Percentiles rank a stretch among this genome's conserved stretches.
Conservation (phyloP, 2,113 vertebrate species). For the Nothoprocta perdicaria region DNA sequence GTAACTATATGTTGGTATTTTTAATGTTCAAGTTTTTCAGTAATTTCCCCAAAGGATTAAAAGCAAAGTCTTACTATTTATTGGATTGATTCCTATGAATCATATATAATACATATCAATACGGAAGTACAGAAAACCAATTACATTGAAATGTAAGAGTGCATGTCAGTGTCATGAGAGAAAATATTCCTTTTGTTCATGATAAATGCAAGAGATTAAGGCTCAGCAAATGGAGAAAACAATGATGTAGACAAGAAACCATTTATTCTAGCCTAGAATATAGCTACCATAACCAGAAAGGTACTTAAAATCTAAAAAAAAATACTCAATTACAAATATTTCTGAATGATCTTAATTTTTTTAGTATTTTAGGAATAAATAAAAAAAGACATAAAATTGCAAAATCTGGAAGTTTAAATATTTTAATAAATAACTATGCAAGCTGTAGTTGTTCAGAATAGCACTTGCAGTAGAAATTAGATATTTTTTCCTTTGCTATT, state of each 20-base stretch:
- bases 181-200: conserved; percentile 7
- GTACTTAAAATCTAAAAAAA: not conserved
- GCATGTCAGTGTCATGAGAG: not conserved
- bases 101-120: conserved; percentile 24
- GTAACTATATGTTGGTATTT: not conserved
- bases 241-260: not conserved
- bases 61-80: not conserved
- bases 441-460: not conserved
- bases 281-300: not conserved
- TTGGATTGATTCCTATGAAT: conserved; percentile 1
- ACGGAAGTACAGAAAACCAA: conserved; percentile 25
- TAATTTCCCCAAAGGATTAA: not conserved
- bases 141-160: conserved; percentile 11
- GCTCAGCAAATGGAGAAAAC: conserved; percentile 6
- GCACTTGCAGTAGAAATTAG: not conserved
- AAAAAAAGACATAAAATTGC: not conserved
- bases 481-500: not conserved
- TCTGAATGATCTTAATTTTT: not conserved
- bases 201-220: not conserved
- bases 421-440: not conserved
- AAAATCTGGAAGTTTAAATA: not conserved
- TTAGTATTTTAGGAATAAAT: not conserved
- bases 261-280: not conserved
- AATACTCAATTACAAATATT: not conserved
- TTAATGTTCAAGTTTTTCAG: not conserved